phyloP scores from a whole-genome alignment of 1,140 invertebrate genomes.

The Eumaeus atala region DNA sequence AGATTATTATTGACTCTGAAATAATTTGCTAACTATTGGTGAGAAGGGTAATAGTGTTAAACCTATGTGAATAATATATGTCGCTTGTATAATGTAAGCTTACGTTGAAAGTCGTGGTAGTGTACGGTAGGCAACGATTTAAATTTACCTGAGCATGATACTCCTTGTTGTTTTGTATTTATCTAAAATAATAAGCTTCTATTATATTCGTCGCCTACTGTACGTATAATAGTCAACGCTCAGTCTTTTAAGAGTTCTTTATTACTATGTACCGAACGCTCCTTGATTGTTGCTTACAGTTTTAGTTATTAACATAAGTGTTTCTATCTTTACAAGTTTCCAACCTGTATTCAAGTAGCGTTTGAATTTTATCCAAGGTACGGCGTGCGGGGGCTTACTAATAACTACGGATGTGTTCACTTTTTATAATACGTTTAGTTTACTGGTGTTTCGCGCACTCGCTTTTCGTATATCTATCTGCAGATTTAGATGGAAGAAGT shows the following conservation, averaged over 20 bases:
- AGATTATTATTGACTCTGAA: constrained; percentile 39
- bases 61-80: constrained; percentile 41
- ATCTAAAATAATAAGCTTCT: neutral
- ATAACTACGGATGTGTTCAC: constrained; percentile 19
- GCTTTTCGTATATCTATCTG: constrained; percentile 24
- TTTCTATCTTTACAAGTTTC: neutral
- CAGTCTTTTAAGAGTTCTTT: constrained; percentile 29
- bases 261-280: constrained; percentile 44
- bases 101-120: constrained; percentile 32
- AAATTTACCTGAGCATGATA: constrained; percentile 11
- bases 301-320: neutral
- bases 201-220: constrained; percentile 16
- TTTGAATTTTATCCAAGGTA: constrained; percentile 24
- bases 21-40: constrained; percentile 35
- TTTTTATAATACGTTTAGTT: constrained; percentile 11
- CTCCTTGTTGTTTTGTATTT: constrained; percentile 8
- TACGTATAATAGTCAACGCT: constrained; percentile 34
- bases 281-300: constrained; percentile 19
- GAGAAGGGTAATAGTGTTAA: constrained; percentile 36
- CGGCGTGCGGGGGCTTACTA: constrained; percentile 30
- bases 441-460: constrained; percentile 17
- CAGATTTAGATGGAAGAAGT: neutral
- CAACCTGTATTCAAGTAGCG: constrained; percentile 27
- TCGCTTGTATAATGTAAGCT: constrained; percentile 46
- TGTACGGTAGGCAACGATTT: constrained; percentile 22